A percentile compares a stretch with the other conserved stretches of the same genome.
Evolutionary conservation across 2,113 vertebrate genomes (phyloP).

Genomic region (Probosciger aterrimus): DNA sequence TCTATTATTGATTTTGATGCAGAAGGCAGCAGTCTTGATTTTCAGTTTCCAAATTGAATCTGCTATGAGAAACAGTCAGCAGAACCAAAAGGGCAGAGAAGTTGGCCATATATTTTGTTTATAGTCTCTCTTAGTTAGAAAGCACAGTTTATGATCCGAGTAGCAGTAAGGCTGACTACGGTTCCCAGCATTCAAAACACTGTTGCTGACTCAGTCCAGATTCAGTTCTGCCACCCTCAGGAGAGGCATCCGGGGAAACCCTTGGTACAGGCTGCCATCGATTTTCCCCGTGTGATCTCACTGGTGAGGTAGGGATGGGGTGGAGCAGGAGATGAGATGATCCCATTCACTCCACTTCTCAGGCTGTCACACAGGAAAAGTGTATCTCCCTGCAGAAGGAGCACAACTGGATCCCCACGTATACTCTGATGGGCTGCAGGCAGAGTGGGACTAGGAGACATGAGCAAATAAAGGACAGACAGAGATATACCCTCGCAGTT

Average conservation of each 20-base stretch:
- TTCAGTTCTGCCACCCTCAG: neutral
- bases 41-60: neutral
- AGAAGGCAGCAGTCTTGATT: neutral
- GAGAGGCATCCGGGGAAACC: neutral
- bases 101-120: neutral
- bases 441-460: neutral
- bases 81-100: neutral
- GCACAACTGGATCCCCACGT: neutral
- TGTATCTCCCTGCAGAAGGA: neutral
- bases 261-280: neutral
- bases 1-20: neutral
- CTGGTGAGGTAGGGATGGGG: neutral
- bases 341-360: neutral
- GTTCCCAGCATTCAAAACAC: neutral
- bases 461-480: neutral
- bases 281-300: neutral
- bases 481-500: neutral
- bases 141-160: neutral
- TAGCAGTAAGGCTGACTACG: neutral
- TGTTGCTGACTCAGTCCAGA: neutral
- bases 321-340: neutral
- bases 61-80: neutral
- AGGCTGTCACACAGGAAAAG: neutral
- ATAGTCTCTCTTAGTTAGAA: neutral
- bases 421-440: neutral